Base-by-base conservation (phyloP, 2,113 vertebrate species). In the Loxodonta africana region DNA sequence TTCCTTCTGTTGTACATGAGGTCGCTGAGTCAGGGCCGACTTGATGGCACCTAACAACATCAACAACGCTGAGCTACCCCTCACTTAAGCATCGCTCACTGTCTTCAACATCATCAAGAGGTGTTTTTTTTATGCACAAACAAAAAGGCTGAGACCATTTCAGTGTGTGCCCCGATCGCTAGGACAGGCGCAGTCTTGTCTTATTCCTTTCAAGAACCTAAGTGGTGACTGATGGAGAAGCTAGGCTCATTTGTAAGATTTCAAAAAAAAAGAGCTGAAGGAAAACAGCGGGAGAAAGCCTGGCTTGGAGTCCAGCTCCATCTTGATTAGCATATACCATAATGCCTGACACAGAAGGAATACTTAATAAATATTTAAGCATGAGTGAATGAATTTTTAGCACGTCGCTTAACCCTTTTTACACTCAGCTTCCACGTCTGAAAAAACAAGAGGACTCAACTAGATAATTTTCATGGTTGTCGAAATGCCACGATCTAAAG, bases 31-130 rank as follows among this genome's bases (percentile, higher is more conserved):
- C 37, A 37, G 37, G 37, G 37, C 37, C 37, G 37, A 37, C 37
- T 37, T 37, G 37, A 37, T 37, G 37, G 37, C 37, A 37, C 37
- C 37, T 37, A 37, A 37, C 37, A 37, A 37, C 37, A 37, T 37
- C 37, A 37, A 37, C 37, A 37, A 37, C 37, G 37, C 37, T 37
- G 37, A 37, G 37, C 37, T 37, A 37, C 37, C 6, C 37, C 37
- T 48, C 18, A 6, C 33, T 0, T 4, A n/a, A 14, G 63, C 17
- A 0, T 20, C 30, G 51, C 4, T 2, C 9, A 2, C 7, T 17
- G 0, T 12, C 57, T 67, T 3, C 8, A 3, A 1, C 2, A 6
- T 25, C 44, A 21, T 44, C 0, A 0, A 44, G 15, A 76, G 17
- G 48, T 25, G 9, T 41, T 83, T 48, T 30, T 3, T 57, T 5